Conservation (phyloP, 2,113 vertebrate genomes). For the Cheilinus undulatus region DNA sequence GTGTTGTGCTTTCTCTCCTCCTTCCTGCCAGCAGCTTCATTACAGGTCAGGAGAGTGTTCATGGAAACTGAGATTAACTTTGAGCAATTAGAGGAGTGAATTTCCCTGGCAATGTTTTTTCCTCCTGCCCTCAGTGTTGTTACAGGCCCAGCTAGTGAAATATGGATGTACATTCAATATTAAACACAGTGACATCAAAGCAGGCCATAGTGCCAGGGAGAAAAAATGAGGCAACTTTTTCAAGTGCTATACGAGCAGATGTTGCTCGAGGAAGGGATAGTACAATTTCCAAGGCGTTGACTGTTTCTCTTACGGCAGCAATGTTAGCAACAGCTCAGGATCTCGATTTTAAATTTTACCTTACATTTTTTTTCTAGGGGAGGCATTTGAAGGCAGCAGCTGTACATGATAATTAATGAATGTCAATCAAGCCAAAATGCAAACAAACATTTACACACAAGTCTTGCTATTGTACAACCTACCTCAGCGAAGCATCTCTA, state of each 20-base stretch:
- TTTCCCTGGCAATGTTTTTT: constrained; percentile 67
- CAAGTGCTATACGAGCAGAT: constrained; percentile 1
- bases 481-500: too few species aligned
- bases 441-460: background rate
- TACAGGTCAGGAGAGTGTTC: constrained; percentile 55
- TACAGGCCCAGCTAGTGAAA: constrained; percentile 65
- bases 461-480: too few species aligned
- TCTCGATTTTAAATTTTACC: background rate
- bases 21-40: constrained; percentile 44
- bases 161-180: constrained; percentile 79
- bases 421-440: background rate
- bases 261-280: constrained; percentile 3
- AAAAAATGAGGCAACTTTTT: constrained; percentile 59
- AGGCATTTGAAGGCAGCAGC: background rate
- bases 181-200: constrained; percentile 75
- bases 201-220: constrained; percentile 24
- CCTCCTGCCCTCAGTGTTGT: constrained; percentile 61
- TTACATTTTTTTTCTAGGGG: background rate
- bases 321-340: background rate
- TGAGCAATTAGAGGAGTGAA: constrained; percentile 69
- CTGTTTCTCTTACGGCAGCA: background rate
- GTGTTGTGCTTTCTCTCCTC: constrained; percentile 4
- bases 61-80: constrained; percentile 71
- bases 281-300: too few species aligned
- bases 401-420: background rate